Base-by-base conservation (phyloP, 2,113 vertebrate genomes). In the Burhinus oedicnemus region DNA sequence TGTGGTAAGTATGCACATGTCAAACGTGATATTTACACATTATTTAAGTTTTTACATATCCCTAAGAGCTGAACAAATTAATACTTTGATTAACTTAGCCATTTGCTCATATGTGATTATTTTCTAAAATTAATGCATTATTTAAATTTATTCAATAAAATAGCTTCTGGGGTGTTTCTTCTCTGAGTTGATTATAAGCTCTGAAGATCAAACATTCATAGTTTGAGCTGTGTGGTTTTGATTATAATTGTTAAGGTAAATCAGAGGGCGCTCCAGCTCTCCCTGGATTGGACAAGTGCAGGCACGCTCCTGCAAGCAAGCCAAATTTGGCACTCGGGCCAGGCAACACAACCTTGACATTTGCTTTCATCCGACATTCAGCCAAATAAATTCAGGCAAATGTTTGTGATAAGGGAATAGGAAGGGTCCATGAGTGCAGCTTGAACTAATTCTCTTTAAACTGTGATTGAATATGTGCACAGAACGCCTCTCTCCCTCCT, bases 131-230 rank as follows among this genome's bases (percentile, higher is more conserved):
- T 60, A 95, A 94, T 75, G 87, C 42, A 71, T 94, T 92, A 94
- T 94, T 96, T 82, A 93, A 96, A 96, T 89, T 84, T 93, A 93
- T 95, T 91, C 89, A 87, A 58, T 94, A 74, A 92, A 92, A 93
- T 38, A 83, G 91, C 93, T 95, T 86, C 93, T 77, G 61, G 83
- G 55, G 14, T 87, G 64, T 84, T 95, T 94, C 94, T 92, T 80
- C 83, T 93, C 79, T 8, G 42, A 40, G 52, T 81, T 95, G 87
- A 92, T 90, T 88, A 90, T 49, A 90, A 92, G 68, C 45, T 88
- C 75, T 36, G 68, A 86, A 92, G 94, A 95, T 90, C 76, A 95
- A 88, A 92, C 79, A 93, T 26, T 88, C 49, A 72, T 77, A 61
- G 86, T 61, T 83, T 40, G 44, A 95, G 80, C 30, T 65, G 21